Percentiles rank a stretch among this genome's conserved stretches.
phyloP scores from a whole-genome alignment of 1,140 invertebrate genomes.

The Listronotus bonariensis region DNA sequence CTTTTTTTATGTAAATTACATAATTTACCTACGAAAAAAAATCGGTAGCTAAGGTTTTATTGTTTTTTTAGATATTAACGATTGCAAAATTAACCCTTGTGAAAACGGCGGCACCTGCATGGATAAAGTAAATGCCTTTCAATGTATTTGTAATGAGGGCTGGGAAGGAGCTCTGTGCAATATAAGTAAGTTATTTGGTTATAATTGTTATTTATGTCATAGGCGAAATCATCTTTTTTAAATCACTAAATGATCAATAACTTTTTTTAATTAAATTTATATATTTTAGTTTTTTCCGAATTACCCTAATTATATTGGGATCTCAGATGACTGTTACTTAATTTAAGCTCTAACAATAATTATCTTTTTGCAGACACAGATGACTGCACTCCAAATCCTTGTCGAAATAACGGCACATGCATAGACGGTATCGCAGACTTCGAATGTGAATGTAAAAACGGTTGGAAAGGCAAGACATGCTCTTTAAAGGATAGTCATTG shows the following conservation, averaged over 20 bases:
- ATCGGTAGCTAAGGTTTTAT: background rate
- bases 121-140: slow-evolving; percentile 75
- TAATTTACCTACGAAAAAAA: too few species aligned
- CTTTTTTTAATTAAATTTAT: too few species aligned
- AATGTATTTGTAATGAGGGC: slow-evolving; percentile 76
- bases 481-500: slow-evolving; percentile 67
- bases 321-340: too few species aligned
- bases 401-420: slow-evolving; percentile 78
- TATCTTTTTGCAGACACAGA: slow-evolving; percentile 70
- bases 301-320: too few species aligned
- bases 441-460: slow-evolving; percentile 73
- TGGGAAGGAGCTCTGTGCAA: slow-evolving; percentile 69
- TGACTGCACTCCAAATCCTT: slow-evolving; percentile 76
- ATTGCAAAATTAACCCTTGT: slow-evolving; percentile 74
- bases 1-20: too few species aligned
- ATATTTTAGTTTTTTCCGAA: too few species aligned
- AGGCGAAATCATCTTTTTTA: too few species aligned
- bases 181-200: slow-evolving; percentile 59
- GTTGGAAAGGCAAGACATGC: slow-evolving; percentile 81
- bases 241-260: too few species aligned
- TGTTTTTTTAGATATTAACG: slow-evolving; percentile 65
- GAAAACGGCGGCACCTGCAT: slow-evolving; percentile 75
- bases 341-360: too few species aligned
- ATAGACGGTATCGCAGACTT: slow-evolving; percentile 74
- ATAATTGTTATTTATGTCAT: too few species aligned